Evolutionary conservation across 2,797 vertebrate genomes (phyloP), one percentile per base, ranked within the genome.

Genomic region (Novumbra hubbsi): DNA sequence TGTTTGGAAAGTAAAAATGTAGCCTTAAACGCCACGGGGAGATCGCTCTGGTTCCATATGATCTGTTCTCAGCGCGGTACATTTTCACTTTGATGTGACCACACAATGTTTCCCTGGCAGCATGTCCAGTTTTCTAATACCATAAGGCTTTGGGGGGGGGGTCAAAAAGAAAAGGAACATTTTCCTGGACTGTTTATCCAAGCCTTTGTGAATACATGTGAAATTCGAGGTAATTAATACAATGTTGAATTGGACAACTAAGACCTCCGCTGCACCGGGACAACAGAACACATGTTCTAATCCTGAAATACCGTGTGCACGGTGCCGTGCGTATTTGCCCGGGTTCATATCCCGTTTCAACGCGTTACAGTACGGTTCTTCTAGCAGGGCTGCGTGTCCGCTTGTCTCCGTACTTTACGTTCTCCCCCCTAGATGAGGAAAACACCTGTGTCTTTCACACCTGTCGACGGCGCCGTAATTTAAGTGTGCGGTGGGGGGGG

Each of bases 381-480:
- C 48, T 62, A 49, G 63, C 66, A 70, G 48, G 62, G 28, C 24
- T 19, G 21, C n/a, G 21, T 57, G 55, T 21, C 55, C 11, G 21
- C 45, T 45, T 49, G 62, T 49, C 63, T 32, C 28, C 30, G 28
- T 30, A 57, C 70, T 73, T n/a, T 34, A 45, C 49, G 21, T 32
- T 19, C 6, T 41, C 21, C 55, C 28, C 70, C 27, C 38, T 17
- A 38, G 65, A 88, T 83, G 84, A 86, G 76, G 84, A 90, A 90
- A 87, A 78, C 83, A 86, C 78, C 86, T 88, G 90, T 60, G 62
- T 71, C 73, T 81, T 78, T 87, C 79, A 85, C 87, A 87, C 79
- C 86, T 90, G 86, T 87, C 70, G 12, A 75, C 85, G 75, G 55
- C 69, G 76, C 48, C n/a, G 73, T 83, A 76, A 86, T 86, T 82